Evolutionary conservation across 2,797 vertebrate species (phyloP), one percentile per base, ranked within the genome.

Genomic region (Semaprochilodus insignis): DNA sequence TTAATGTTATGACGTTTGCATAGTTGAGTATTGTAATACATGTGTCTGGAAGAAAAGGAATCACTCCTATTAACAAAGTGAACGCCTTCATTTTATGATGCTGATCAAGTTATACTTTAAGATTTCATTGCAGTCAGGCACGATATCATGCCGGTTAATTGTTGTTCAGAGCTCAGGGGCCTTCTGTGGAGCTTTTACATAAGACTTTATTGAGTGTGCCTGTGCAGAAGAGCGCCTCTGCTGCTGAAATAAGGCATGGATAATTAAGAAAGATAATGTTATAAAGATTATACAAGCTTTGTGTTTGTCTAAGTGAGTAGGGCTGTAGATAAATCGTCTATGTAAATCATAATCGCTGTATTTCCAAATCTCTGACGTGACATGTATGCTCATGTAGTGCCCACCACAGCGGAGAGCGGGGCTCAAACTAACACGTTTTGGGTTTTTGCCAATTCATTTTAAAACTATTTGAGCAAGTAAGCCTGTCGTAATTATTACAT

Each of bases 1-100:
- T 87, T 88, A 44, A 77, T 85, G 75, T 70, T 66, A 51, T 69
- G 69, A 57, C 48, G 36, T 60, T 27, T 36, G 8, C 77, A 77
- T 71, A 71, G 62, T 73, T 63, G 67, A 73, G 17, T 54, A 74
- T 59, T 71, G 51, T 80, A 5, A 66, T 70, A 44, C 0, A 11
- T 36, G 19, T 21, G 65, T 67, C 65, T 16, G 40, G 40, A 4
- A 4, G 60, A 40, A 40, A 71, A 65, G 73, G 65, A 15, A 55
- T 48, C 3, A 21, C 77, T 34, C 6, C 16, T 70, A n/a, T 16
- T 67, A 17, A 17, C 34, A 23, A 34, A 69, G 66, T 19, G 8
- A 66, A n/a, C 19, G 23, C 66, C 16, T 54, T 77, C 19, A 23
- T 36, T 76, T 81, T 77, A 63, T 79, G 51, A 75, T 16, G 10